Evolutionary conservation across 2,113 vertebrate species (phyloP).

Genomic region (Peromyscus polionotus): DNA sequence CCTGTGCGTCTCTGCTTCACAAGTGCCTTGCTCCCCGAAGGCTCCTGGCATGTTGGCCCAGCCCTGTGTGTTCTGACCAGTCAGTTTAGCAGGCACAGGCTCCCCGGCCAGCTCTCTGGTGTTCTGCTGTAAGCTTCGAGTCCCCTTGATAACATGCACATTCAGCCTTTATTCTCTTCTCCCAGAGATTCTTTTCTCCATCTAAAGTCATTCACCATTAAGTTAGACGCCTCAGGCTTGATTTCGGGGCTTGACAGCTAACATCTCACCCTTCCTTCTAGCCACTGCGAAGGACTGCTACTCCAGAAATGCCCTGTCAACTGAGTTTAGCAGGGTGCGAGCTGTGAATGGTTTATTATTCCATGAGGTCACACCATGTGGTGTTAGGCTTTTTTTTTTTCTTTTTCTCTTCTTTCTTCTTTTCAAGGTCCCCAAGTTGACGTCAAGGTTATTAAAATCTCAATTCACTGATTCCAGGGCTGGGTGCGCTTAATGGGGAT

Average conservation of each 20-base stretch:
- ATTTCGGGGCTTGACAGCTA: conserved; percentile 85
- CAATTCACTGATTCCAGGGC: not conserved
- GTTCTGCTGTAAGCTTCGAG: conserved; percentile 28
- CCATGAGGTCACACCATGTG: conserved; percentile 29
- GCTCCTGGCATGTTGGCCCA: conserved; percentile 24
- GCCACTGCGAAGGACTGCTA: conserved; percentile 80
- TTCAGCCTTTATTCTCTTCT: conserved; percentile 50
- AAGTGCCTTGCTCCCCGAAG: not conserved
- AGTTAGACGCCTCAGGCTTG: conserved; percentile 86
- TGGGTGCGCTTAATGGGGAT: not conserved
- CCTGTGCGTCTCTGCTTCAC: not conserved
- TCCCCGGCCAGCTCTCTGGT: not conserved
- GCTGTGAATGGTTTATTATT: conserved; percentile 45
- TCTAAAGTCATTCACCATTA: conserved; percentile 77
- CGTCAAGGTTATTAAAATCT: not conserved
- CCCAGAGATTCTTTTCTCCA: not conserved
- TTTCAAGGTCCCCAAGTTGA: not conserved
- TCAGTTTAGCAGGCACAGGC: not conserved
- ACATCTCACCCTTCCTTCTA: conserved; percentile 82
- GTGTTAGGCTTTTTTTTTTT: not conserved
- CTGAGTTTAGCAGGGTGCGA: conserved; percentile 76
- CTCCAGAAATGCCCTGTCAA: conserved; percentile 73
- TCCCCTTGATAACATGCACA: conserved; percentile 73
- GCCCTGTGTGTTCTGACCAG: not conserved
- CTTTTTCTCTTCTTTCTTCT: fast-evolving